Base-by-base conservation (phyloP, 1,140 invertebrate species). In the Drosophila pandora region DNA sequence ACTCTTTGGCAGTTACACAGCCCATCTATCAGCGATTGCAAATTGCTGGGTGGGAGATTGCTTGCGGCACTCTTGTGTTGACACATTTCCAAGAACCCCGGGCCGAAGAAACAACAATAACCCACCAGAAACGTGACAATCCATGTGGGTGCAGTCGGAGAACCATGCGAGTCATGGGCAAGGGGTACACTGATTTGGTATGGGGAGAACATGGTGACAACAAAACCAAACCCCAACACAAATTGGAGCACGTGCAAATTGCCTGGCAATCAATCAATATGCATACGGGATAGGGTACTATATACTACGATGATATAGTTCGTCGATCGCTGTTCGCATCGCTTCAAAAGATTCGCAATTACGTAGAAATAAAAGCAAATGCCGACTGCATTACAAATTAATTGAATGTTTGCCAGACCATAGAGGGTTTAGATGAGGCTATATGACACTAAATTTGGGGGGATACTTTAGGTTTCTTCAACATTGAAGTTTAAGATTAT, bases 331-430 rank as follows among this genome's bases (percentile, higher is more conserved):
- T 43, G 58, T 69, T 74, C 71, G 70, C 74, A 78, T 70, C 70
- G 79, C 70, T 79, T 79, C 70, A 79, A 83, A 79, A 62, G 71
- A 78, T 83, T 67, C 64, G 58, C 79, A 83, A 82, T 82, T 82
- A 78, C 61, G 58, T 47, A 56, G 70, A 83, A 83, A 83, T 83
- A 83, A 83, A 83, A 83, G 65, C 79, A 71, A 83, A 79, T 83
- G 75, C 79, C 61, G 65, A 67, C 65, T 76, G 79, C 75, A 83
- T 83, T 37, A 71, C 49, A 67, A 83, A 78, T 75, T 50, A 76
- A 76, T 76, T 76, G 54, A 70, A 28, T 57, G 67, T 30, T 10
- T 56, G 49, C 34, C 56, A 72, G 50, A 10, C 34, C 23, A 48
- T 56, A n/a, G 49, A 34, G 13, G 43, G 41, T 17, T 43, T 7